phyloP scores from a whole-genome alignment of 2,888 invertebrate genomes.

The Aricia artaxerxes region DNA sequence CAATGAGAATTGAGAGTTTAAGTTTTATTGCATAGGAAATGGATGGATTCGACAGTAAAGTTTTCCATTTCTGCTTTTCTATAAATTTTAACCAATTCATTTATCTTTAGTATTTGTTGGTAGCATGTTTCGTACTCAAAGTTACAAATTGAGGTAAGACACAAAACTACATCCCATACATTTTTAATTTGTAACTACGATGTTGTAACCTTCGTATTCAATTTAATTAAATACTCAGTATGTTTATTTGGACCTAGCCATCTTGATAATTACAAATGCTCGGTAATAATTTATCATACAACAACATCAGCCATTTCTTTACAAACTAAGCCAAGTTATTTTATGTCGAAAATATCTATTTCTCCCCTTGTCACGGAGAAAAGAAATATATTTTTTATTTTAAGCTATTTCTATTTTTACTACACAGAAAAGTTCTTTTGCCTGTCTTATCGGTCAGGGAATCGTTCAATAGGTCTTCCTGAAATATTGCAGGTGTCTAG shows the following conservation, averaged over 20 bases:
- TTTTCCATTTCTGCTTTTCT: background rate
- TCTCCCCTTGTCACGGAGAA: background rate
- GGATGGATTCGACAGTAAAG: background rate
- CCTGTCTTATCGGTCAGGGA: background rate
- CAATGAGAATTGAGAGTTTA: background rate
- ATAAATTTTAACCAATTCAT: background rate
- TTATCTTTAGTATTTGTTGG: background rate
- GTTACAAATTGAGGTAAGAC: too few relatives aligned
- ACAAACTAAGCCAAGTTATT: too few relatives aligned
- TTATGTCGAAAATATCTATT: background rate
- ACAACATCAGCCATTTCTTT: too few relatives aligned
- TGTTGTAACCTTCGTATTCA: too few relatives aligned
- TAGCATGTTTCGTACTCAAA: too few relatives aligned
- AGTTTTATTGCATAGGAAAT: background rate
- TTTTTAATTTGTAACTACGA: too few relatives aligned
- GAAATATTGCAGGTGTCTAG: conserved; percentile 10
- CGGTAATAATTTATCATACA: too few relatives aligned
- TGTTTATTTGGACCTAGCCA: too few relatives aligned
- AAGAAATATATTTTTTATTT: background rate
- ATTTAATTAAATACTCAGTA: too few relatives aligned
- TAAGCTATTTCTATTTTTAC: background rate
- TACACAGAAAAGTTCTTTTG: background rate
- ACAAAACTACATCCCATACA: too few relatives aligned
- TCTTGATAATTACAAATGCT: too few relatives aligned
- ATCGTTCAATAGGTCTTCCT: conserved; percentile 9